phyloP scores from a whole-genome alignment of 2,113 vertebrate genomes.

The Muscicapa adusta region DNA sequence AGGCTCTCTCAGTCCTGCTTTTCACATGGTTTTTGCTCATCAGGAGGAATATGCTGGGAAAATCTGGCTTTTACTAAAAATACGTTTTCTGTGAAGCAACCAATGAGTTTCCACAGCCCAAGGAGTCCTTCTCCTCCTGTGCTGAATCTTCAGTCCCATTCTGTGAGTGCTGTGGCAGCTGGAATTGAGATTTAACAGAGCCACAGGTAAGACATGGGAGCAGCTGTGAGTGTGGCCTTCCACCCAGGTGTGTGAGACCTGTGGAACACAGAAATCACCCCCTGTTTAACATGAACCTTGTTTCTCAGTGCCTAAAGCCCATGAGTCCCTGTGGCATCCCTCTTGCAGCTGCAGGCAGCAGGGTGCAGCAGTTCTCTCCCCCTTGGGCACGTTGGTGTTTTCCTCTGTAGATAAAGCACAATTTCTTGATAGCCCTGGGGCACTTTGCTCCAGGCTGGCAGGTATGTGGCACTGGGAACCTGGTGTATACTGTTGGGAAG shows the following conservation, averaged over 20 bases:
- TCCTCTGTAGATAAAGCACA: background rate
- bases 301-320: background rate
- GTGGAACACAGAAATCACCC: background rate
- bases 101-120: background rate
- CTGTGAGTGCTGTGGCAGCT: background rate
- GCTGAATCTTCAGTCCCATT: background rate
- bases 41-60: background rate
- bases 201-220: background rate
- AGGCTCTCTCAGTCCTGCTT: background rate
- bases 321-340: background rate
- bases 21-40: background rate
- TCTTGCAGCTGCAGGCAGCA: background rate
- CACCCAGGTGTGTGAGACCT: background rate
- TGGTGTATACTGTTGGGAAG: background rate
- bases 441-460: background rate
- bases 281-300: background rate
- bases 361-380: background rate
- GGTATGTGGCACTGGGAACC: background rate
- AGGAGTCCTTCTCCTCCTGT: background rate
- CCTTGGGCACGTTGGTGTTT: rapidly evolving
- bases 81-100: background rate
- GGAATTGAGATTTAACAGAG: background rate
- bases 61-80: background rate
- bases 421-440: background rate
- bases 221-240: background rate